Evolutionary conservation across 2,113 vertebrate species (phyloP).

Genomic region (Python bivittatus): DNA sequence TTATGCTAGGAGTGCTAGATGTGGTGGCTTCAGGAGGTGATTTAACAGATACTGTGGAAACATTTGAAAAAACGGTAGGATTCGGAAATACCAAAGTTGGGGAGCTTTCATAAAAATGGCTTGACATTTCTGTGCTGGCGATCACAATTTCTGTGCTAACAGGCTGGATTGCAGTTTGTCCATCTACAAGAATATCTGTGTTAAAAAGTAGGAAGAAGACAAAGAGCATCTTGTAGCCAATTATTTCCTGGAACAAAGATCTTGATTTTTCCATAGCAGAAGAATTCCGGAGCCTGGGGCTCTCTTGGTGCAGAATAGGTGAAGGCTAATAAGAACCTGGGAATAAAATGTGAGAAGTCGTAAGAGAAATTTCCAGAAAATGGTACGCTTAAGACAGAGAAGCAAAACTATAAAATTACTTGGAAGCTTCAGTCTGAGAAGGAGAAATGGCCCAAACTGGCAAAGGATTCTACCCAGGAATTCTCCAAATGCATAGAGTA

Average conservation of each 20-base stretch:
- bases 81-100: accelerated
- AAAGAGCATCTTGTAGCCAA: background rate
- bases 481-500: background rate
- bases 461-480: background rate
- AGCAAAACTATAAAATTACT: background rate
- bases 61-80: too few species aligned
- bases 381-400: background rate
- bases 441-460: background rate
- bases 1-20: accelerated
- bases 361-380: background rate
- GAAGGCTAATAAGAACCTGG: background rate
- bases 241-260: background rate
- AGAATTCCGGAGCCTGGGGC: background rate
- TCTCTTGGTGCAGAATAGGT: background rate
- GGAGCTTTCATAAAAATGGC: accelerated
- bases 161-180: background rate
- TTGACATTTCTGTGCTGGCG: accelerated
- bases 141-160: background rate
- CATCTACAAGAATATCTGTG: background rate
- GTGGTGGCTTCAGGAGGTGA: background rate
- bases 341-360: background rate
- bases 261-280: background rate
- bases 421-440: background rate
- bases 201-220: background rate
- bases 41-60: background rate